phyloP scores from a whole-genome alignment of 2,797 vertebrate species.

The Tapirus indicus region DNA sequence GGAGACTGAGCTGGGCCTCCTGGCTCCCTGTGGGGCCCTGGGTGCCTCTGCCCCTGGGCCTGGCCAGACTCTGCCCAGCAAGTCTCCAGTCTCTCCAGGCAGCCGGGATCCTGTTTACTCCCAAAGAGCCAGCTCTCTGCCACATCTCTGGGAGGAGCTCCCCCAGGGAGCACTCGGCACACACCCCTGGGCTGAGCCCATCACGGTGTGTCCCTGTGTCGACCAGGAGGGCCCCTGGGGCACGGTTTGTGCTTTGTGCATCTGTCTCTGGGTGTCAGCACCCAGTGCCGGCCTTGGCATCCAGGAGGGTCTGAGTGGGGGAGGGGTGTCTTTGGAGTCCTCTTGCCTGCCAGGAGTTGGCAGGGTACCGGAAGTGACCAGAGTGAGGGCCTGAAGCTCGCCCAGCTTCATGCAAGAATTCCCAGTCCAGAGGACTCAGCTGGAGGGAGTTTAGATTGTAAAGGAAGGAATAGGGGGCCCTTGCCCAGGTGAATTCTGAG shows the following conservation, averaged over 20 bases:
- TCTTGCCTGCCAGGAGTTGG: not conserved
- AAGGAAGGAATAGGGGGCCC: not conserved
- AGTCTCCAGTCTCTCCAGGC: accelerated
- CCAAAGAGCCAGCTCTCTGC: no score
- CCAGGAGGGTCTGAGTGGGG: not conserved
- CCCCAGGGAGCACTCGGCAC: accelerated
- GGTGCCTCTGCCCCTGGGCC: not conserved
- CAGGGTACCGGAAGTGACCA: not conserved
- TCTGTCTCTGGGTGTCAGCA: not conserved
- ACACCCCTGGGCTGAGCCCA: accelerated
- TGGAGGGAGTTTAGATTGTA: not conserved
- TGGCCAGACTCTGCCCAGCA: not conserved
- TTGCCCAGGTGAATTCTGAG: not conserved
- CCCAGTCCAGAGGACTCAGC: not conserved
- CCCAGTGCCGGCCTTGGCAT: not conserved
- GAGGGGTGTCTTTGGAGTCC: not conserved
- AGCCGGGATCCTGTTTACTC: not conserved
- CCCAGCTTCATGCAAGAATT: not conserved
- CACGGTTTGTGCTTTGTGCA: accelerated
- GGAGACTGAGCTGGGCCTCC: not conserved
- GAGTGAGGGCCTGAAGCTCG: not conserved
- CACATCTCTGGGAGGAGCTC: accelerated
- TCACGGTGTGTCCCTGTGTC: accelerated
- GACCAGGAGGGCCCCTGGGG: accelerated
- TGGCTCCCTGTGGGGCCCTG: not conserved